Percentiles rank a stretch among this genome's conserved stretches.
Conservation (phyloP, 2,888 invertebrate species). For the Lasioglossum oenotherae region DNA sequence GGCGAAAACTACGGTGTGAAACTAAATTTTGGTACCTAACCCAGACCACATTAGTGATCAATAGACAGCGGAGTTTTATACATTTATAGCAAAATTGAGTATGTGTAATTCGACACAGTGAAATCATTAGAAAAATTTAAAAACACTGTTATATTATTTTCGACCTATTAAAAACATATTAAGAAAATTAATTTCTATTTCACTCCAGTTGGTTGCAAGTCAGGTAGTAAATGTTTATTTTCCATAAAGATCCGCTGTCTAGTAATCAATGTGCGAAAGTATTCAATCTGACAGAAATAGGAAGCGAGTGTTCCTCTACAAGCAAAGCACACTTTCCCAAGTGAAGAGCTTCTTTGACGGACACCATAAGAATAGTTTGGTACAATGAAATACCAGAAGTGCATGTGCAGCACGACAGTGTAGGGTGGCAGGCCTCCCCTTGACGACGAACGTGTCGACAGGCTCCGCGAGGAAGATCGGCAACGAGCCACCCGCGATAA, state of each 20-base stretch:
- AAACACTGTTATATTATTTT: no score
- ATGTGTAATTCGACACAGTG: no score
- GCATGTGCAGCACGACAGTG: constrained; percentile 95
- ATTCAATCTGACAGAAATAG: background rate
- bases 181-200: no score
- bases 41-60: background rate
- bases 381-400: constrained; percentile 85
- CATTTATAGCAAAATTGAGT: no score
- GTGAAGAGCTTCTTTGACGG: background rate
- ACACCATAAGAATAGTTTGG: background rate
- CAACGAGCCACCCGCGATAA: constrained; percentile 87
- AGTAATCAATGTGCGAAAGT: background rate
- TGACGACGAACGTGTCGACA: constrained; percentile 94
- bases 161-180: no score
- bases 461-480: constrained; percentile 95
- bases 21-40: background rate
- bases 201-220: no score
- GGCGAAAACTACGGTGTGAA: background rate
- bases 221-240: no score
- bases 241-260: no score
- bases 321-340: background rate
- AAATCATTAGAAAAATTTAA: no score
- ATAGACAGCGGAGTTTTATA: no score
- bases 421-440: constrained; percentile 94
- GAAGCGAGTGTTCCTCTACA: background rate